These are phyloP conservation scores for Nymphicus hollandicus DNA, from an alignment of 2,113 vertebrate genomes.

Conservation along the genomic window DNA sequence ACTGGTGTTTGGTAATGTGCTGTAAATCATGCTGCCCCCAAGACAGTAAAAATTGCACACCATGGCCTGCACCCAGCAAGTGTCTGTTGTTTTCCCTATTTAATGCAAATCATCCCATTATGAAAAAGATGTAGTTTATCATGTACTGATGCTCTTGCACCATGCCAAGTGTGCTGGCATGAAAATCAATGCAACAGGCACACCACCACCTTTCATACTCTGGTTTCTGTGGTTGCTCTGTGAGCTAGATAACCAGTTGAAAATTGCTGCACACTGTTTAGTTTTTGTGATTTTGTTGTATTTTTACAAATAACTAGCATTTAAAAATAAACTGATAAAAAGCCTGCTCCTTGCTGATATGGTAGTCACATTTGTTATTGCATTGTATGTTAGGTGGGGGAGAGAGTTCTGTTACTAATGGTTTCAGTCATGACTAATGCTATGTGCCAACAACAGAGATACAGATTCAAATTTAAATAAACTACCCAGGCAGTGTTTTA, in stretches of 20 bases:
- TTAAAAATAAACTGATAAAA: not conserved
- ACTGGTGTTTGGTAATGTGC: not conserved
- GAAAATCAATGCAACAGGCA: not conserved
- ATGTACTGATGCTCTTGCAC: not conserved
- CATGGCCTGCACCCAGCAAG: not conserved
- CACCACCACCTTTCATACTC: not conserved
- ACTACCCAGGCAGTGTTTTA: constrained; percentile 43
- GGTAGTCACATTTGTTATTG: not conserved
- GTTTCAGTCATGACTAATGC: constrained; percentile 50
- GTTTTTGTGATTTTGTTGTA: not conserved
- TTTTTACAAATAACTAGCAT: not conserved
- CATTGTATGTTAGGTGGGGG: not conserved
- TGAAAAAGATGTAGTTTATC: not conserved
- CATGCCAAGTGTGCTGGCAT: not conserved
- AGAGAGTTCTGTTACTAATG: not conserved
- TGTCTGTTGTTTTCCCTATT: not conserved
- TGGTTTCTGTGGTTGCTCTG: not conserved
- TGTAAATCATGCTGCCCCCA: not conserved
- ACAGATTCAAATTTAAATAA: constrained; percentile 50
- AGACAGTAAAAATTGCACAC: not conserved
- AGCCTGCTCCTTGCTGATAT: not conserved
- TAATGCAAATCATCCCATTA: not conserved
- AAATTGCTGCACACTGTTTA: not conserved
- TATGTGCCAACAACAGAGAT: constrained; percentile 30
- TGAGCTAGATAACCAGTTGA: not conserved